A percentile compares a stretch with the other conserved stretches of the same genome.
Evolutionary conservation across 2,113 vertebrate species (phyloP).

Genomic region (Carettochelys insculpta): DNA sequence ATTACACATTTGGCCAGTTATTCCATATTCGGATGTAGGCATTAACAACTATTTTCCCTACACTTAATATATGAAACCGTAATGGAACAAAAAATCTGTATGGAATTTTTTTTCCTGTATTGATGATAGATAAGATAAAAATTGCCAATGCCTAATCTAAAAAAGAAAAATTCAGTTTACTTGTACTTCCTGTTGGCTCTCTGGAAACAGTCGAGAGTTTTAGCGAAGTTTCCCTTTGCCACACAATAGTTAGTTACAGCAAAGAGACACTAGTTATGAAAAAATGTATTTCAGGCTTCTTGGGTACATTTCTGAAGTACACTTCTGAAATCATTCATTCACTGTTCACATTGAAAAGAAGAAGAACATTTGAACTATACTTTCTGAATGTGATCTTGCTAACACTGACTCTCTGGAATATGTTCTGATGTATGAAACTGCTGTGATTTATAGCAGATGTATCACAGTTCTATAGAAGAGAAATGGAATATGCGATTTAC

Average conservation of each 20-base stretch:
- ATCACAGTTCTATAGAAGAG: neutral
- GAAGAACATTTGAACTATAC: neutral
- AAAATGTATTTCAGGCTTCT: neutral
- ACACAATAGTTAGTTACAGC: neutral
- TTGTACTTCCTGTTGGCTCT: too few relatives aligned
- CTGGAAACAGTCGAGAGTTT: neutral
- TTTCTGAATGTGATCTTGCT: neutral
- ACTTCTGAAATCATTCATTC: neutral
- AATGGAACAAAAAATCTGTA: neutral
- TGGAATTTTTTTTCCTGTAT: neutral
- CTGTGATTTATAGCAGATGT: neutral
- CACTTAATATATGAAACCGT: neutral
- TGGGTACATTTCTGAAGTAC: neutral
- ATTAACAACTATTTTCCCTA: neutral
- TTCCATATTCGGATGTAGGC: too few relatives aligned
- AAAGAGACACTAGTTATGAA: neutral
- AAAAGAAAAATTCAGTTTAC: neutral
- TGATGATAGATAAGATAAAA: neutral
- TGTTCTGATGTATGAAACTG: neutral
- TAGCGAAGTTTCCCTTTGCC: neutral
- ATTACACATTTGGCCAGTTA: neutral
- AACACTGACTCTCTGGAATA: neutral
- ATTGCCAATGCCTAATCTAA: neutral
- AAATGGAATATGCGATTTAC: neutral
- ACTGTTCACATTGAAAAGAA: neutral